These are phyloP conservation scores for Hemicentrotus pulcherrimus DNA, from an alignment of 35 echinoderm and acorn worm genomes.

Conservation along the genomic window DNA sequence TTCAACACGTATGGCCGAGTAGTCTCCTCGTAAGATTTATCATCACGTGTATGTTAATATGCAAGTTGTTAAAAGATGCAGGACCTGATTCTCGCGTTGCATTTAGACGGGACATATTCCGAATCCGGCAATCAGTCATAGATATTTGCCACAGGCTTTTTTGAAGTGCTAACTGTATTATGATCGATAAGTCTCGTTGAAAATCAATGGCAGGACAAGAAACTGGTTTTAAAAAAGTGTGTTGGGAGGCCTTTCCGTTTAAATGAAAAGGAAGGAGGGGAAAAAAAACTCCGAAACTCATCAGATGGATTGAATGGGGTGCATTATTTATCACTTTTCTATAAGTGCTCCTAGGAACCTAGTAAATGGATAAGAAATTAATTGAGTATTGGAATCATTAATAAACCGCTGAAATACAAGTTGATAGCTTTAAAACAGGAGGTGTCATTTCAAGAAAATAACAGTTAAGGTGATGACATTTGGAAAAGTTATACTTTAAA, in stretches of 20 bases:
- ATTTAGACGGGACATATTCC: background rate
- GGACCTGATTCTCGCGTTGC: background rate
- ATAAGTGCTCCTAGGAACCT: background rate
- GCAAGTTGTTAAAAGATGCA: too few relatives aligned
- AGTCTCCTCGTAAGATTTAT: too few relatives aligned
- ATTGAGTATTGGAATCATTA: background rate
- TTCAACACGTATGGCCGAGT: too few relatives aligned
- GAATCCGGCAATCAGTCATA: background rate
- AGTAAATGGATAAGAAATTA: too few relatives aligned
- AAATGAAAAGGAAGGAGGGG: background rate
- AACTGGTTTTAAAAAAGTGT: background rate
- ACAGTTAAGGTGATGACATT: too few relatives aligned
- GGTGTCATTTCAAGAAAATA: too few relatives aligned
- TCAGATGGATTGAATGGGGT: background rate
- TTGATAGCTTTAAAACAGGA: too few relatives aligned
- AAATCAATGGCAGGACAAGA: background rate
- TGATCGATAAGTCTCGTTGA: background rate
- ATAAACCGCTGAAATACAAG: background rate
- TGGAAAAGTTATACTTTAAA: too few relatives aligned
- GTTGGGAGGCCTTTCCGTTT: background rate
- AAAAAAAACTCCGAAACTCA: background rate
- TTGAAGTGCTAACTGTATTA: slow-evolving; percentile 18
- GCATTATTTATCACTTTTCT: background rate
- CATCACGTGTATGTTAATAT: too few relatives aligned
- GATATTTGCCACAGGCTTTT: background rate